Evolutionary conservation across 2,888 invertebrate species (phyloP).

Genomic region (Hipparchia semele): DNA sequence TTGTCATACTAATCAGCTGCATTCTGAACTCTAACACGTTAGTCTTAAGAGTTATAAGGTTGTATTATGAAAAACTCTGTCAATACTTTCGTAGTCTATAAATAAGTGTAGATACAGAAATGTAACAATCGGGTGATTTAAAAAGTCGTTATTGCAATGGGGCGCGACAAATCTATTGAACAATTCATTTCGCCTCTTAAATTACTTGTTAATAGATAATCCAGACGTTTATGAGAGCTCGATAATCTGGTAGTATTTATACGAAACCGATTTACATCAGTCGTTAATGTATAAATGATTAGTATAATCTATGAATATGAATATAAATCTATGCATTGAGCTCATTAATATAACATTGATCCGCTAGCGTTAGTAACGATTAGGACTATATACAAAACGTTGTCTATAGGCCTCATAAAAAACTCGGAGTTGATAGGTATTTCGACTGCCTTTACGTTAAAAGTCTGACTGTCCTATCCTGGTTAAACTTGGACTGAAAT

Average conservation of each 20-base stretch:
- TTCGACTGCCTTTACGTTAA: too few relatives aligned
- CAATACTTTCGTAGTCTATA: conserved; percentile 49
- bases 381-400: too few relatives aligned
- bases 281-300: conserved; percentile 10
- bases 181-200: conserved; percentile 65
- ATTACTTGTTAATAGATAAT: conserved; percentile 65
- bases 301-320: not conserved
- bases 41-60: conserved; percentile 29
- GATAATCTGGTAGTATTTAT: conserved; percentile 36
- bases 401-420: too few relatives aligned
- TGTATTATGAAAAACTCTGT: conserved; percentile 22
- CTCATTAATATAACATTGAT: not conserved
- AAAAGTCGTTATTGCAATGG: conserved; percentile 59
- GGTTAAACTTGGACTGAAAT: too few relatives aligned
- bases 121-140: conserved; percentile 68
- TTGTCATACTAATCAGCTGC: not conserved
- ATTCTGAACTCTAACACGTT: conserved; percentile 23
- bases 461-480: too few relatives aligned
- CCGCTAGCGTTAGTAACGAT: not conserved
- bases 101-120: conserved; percentile 62
- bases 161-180: conserved; percentile 69
- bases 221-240: conserved; percentile 41
- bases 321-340: not conserved
- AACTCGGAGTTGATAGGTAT: too few relatives aligned
- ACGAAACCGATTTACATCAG: conserved; percentile 13